Evolutionary conservation across 2,888 invertebrate genomes (phyloP).

Genomic region (Drosophila algonquin): DNA sequence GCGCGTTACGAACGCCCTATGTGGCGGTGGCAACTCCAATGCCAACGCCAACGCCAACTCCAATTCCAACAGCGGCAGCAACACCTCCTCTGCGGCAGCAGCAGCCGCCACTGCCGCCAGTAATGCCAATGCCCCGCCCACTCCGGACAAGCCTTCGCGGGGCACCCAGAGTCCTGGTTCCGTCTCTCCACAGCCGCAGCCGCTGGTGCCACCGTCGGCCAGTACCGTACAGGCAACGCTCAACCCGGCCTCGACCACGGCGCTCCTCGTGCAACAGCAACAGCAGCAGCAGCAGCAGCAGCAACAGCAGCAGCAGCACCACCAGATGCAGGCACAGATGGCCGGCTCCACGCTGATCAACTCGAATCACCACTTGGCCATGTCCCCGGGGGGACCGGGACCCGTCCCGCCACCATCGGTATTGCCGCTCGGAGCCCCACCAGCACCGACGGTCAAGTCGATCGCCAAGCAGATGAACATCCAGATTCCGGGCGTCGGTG

Average conservation of each 20-base stretch:
- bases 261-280: slow-evolving; percentile 54
- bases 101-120: slow-evolving; percentile 39
- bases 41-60: slow-evolving; percentile 58
- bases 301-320: slow-evolving; percentile 72
- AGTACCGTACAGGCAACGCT: neutral
- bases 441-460: slow-evolving; percentile 81
- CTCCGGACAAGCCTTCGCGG: slow-evolving; percentile 79
- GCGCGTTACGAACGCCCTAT: slow-evolving; percentile 93
- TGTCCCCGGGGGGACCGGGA: slow-evolving; percentile 26
- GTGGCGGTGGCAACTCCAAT: slow-evolving; percentile 87
- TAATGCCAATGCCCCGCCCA: slow-evolving; percentile 55
- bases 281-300: slow-evolving; percentile 50
- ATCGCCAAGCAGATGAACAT: slow-evolving; percentile 82
- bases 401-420: slow-evolving; percentile 58
- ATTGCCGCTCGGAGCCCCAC: slow-evolving; percentile 79
- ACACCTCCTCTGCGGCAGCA: slow-evolving; percentile 25
- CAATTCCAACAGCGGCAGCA: slow-evolving; percentile 44
- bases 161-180: slow-evolving; percentile 53
- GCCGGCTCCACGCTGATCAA: slow-evolving; percentile 79
- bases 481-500: slow-evolving; percentile 64
- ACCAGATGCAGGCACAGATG: slow-evolving; percentile 78
- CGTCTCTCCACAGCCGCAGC: slow-evolving; percentile 41
- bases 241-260: neutral
- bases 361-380: slow-evolving; percentile 75
- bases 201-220: slow-evolving; percentile 40